Base-by-base conservation (phyloP, 2,888 invertebrate genomes). In the Cheilosia pagana region DNA sequence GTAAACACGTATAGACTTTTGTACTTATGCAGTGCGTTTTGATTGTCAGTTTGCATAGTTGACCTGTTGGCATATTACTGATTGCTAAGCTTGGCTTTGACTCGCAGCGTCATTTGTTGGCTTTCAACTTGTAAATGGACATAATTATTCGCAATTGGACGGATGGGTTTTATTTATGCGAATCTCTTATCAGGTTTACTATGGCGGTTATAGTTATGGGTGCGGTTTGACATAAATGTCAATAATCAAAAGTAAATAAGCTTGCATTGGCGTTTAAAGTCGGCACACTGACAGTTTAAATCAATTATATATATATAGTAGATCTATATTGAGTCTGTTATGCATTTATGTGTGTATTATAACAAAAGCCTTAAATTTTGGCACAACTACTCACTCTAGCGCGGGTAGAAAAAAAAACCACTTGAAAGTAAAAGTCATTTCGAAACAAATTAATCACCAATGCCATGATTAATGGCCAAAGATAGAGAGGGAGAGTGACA, bases 31-130 rank as follows among this genome's bases (percentile, higher is more conserved):
- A 67, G 55, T 50, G 45, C 50, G 71, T 62, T 67, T 48, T 55
- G 72, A 55, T 77, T 67, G 72, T 48, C 72, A 28, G 41, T 60
- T 60, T 70, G 31, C 12, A 35, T 10, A 67, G 62, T 67, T 82
- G 77, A 77, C 76, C 82, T 72, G 43, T 72, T 82, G 67, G 19
- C 82, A 53, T 77, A 67, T 82, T 35, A 39, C 59, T 82, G 76
- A 82, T 77, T 82, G 72, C 67, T 67, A 19, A 72, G 67, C 70
- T 60, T 67, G 45, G 39, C 21, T 70, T 48, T 31, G 21, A 23
- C 41, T 60, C 57, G 19, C 35, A 62, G 28, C 39, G 19, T 41
- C 43, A 50, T 63, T 68, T 74, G 50, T 43, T 63, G 50, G 55
- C n/a, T 35, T 71, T 70, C 50, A 45, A 65, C 43, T 35, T 53